Evolutionary conservation across 2,797 vertebrate species (phyloP), one percentile per base, ranked within the genome.

Genomic region (Meda fulgida): DNA sequence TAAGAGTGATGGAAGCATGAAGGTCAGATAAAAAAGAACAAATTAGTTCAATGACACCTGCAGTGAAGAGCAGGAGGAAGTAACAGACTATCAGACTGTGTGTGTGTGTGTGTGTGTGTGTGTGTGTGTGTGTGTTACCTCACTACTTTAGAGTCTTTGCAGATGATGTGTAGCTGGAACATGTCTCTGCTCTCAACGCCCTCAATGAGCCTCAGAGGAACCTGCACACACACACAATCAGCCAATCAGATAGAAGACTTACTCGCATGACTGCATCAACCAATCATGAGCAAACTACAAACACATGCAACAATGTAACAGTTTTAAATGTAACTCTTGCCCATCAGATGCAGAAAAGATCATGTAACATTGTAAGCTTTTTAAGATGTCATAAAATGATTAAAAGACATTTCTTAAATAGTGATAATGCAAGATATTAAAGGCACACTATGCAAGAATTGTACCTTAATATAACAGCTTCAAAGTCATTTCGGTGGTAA

Each of bases 101-200:
- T 81, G 67, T 55, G 65, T 46, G 76, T 34, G n/a, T 18, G 18
- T 43, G 70, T 66, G 71, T 79, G 26, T 38, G 36, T 70, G 71
- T 34, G 63, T 29, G 53, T 16, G 3, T 51, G 65, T 60, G 67
- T 46, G 48, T 40, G 5, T 84, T 94, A 99, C 98, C 98, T 97
- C 92, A 99, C 97, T 92, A 99, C 96, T 95, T 99, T 99, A 91
- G 97, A 99, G 95, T 99, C 98, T 92, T 99, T 99, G 96, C 98
- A 99, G 93, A 98, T 94, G 36, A 99, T 99, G 93, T 99, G 98
- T 89, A 99, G 94, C 94, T 99, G 98, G 92, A 99, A 99, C 98
- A 99, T 99, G 88, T 99, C 98, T 93, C 98, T 96, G 93, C 97
- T 97, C 94, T 99, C 98, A 93, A 99, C 98, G 0, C 94, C 95